phyloP scores from a whole-genome alignment of 2,888 invertebrate genomes.

The Camponotus fellah region DNA sequence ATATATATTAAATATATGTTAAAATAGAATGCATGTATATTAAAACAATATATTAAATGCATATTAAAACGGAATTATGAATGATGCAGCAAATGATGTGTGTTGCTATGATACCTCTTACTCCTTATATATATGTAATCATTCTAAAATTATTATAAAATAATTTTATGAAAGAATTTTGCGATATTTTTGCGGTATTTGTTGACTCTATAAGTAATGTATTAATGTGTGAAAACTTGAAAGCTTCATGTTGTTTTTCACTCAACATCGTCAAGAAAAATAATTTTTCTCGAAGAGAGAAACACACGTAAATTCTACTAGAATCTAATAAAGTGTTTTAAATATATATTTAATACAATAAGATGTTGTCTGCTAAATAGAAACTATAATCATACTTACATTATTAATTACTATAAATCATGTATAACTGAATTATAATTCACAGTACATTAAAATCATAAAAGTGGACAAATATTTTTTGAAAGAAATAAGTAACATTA shows the following conservation, averaged over 20 bases:
- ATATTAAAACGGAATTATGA: not conserved
- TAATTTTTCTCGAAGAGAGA: not conserved
- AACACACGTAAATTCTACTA: not conserved
- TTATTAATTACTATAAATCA: not conserved
- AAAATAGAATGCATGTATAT: too few species aligned
- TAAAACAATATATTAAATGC: too few species aligned
- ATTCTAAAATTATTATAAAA: slow-evolving; percentile 1
- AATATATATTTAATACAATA: not conserved
- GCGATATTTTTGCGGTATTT: not conserved
- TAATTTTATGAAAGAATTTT: not conserved
- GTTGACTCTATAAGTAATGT: not conserved
- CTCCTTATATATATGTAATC: not conserved
- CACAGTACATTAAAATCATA: too few species aligned
- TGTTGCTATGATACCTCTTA: not conserved
- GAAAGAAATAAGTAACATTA: too few species aligned
- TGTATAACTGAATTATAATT: not conserved
- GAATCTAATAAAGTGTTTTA: not conserved
- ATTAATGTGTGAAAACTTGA: not conserved
- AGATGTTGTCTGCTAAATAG: not conserved
- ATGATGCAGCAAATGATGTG: not conserved
- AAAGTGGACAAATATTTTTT: too few species aligned
- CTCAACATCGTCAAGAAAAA: not conserved
- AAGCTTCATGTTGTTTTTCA: not conserved
- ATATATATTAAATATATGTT: not conserved
- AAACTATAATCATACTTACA: not conserved